These are phyloP conservation scores for Antrozous pallidus DNA, from an alignment of 2,797 vertebrate species.

Conservation along the genomic window DNA sequence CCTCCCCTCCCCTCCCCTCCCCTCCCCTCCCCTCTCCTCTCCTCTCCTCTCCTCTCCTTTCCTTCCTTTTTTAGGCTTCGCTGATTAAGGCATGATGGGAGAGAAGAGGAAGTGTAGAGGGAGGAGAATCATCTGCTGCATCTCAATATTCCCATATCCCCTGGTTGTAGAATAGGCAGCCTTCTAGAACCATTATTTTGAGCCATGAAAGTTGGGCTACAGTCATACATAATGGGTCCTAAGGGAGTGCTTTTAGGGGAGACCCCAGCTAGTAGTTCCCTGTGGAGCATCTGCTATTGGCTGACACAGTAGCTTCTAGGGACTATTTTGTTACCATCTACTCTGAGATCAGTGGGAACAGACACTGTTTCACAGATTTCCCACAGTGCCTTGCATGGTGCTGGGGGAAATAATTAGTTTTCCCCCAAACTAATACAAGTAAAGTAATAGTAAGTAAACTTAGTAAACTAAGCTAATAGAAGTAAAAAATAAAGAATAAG, in stretches of 20 bases:
- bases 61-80: background rate
- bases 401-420: background rate
- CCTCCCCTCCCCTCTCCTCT: no score
- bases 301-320: background rate
- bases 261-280: background rate
- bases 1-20: no score
- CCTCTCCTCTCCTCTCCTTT: background rate
- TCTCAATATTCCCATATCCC: rapidly evolving
- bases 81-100: background rate
- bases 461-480: background rate
- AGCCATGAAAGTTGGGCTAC: background rate
- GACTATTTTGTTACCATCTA: background rate
- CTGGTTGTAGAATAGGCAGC: background rate
- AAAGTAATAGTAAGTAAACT: no score
- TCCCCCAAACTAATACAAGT: no score
- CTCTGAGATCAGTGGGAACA: background rate
- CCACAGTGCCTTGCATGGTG: background rate
- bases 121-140: background rate
- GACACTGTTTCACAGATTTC: no score
- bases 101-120: background rate
- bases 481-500: background rate
- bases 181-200: background rate
- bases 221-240: no score
- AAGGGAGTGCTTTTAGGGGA: rapidly evolving
- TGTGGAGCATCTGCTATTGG: no score